Conservation (phyloP, 2,888 invertebrate species). For the Autographa gamma region DNA sequence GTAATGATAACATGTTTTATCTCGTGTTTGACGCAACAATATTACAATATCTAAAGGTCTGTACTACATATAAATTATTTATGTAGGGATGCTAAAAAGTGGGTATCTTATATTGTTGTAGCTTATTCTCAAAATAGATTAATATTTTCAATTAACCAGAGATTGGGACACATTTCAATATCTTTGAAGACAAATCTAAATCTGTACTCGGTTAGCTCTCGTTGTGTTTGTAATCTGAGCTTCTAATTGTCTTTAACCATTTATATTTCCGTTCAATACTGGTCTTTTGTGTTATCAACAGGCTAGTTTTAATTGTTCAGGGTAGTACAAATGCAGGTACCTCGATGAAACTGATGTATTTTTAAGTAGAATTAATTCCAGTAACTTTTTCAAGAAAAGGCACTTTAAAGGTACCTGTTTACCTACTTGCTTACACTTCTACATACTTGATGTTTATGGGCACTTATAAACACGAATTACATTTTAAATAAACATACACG, state of each 20-base stretch:
- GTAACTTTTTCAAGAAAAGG: not conserved
- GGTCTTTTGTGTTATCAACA: constrained; percentile 8
- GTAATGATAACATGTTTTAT: not conserved
- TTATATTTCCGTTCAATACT: constrained; percentile 5
- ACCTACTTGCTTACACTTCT: not conserved
- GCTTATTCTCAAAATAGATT: too few relatives aligned
- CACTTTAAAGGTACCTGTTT: not conserved
- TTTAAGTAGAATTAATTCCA: not conserved
- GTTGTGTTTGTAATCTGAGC: constrained; percentile 24
- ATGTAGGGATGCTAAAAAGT: too few relatives aligned
- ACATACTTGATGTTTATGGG: not conserved
- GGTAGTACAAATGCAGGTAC: not conserved
- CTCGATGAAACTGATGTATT: not conserved
- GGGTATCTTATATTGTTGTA: too few relatives aligned
- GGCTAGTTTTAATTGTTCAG: not conserved
- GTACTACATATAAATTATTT: too few relatives aligned
- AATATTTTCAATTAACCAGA: not conserved
- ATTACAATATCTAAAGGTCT: not conserved
- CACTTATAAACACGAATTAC: too few relatives aligned
- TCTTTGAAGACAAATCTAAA: too few relatives aligned
- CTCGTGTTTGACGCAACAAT: not conserved
- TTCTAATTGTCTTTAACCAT: constrained; percentile 33
- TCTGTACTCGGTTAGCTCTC: constrained; percentile 14
- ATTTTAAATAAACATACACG: not conserved
- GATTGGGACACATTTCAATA: not conserved